Base-by-base conservation (phyloP, 2,888 invertebrate species). In the Odontomyia ornata region DNA sequence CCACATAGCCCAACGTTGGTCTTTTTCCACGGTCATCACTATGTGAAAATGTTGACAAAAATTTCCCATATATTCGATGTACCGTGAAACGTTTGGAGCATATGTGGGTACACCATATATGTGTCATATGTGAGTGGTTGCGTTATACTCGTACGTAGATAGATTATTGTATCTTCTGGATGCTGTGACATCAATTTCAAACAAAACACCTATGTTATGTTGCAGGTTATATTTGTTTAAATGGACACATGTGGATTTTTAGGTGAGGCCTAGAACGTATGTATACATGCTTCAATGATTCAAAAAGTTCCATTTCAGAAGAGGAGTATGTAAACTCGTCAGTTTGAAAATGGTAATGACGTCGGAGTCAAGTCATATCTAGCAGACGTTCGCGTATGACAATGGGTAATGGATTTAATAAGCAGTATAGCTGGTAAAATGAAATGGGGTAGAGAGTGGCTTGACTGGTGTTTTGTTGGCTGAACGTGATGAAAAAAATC, bases 211-310 rank as follows among this genome's bases (percentile, higher is more conserved):
- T 36, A 65, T 46, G 36, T 36, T 36, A 65, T 46, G 36, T 36
- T 36, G 36, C 36, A 36, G 36, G 36, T 36, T 36, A 36, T 3
- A 36, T 9, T 36, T 36, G 36, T 36, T 36, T 36, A 3, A 36
- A 9, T 9, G 36, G 36, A 36, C 36, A 21, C 13, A 11, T 46
- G 43, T 1, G 30, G 18, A 25, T 64, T 36, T 67, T 9, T 28
- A 64, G 13, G 23, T 15, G 7, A 21, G 18, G 67, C 18, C 43
- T 36, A 46, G 28, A 21, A 18, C 46, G 1, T 69, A 23, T 67
- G 11, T 25, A 67, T 43, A 67, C 25, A 69, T 46, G 46, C 46
- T 69, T 25, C 69, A 69, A 43, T 69, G 69, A 46, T 69, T 69
- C 23, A 9, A 36, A 21, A 69, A 46, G 46, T 69, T 69, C 46